Conservation (phyloP, 92 coral and sea anemone genomes). For the Porites rus region DNA sequence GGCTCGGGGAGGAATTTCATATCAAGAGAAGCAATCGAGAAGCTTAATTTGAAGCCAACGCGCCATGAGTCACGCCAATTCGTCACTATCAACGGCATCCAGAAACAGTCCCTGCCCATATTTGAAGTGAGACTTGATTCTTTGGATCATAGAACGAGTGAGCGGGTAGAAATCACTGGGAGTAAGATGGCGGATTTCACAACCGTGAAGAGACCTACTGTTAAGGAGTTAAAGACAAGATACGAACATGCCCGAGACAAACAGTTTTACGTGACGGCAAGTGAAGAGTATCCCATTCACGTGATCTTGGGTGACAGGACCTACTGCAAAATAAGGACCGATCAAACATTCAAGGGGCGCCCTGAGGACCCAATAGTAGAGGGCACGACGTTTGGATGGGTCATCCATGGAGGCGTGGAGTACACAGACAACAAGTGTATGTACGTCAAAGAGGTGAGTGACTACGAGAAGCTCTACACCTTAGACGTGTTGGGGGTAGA, state of each 20-base stretch:
- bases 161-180: conserved; percentile 67
- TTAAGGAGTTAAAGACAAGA: conserved; percentile 40
- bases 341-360: conserved; percentile 49
- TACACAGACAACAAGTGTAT: conserved; percentile 13
- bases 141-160: conserved; percentile 33
- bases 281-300: conserved; percentile 53
- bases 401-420: conserved; percentile 52
- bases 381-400: conserved; percentile 48
- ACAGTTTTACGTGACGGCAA: conserved; percentile 33
- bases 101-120: conserved; percentile 62
- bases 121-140: conserved; percentile 52
- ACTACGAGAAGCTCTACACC: conserved; percentile 38
- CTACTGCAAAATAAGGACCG: conserved; percentile 57
- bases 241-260: conserved; percentile 54
- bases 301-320: conserved; percentile 17
- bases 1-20: conserved; percentile 1
- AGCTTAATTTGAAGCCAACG: conserved; percentile 42
- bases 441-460: conserved; percentile 11
- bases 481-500: conserved; percentile 9
- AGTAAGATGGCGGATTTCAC: conserved; percentile 58
- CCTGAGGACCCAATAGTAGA: conserved; percentile 65
- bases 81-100: conserved; percentile 61
- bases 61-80: conserved; percentile 57
- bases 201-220: conserved; percentile 42
- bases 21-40: conserved; percentile 43